A percentile compares a stretch with the other conserved stretches of the same genome.
Evolutionary conservation across 2,113 vertebrate species (phyloP).

Genomic region (Tricholaema leucomelas): DNA sequence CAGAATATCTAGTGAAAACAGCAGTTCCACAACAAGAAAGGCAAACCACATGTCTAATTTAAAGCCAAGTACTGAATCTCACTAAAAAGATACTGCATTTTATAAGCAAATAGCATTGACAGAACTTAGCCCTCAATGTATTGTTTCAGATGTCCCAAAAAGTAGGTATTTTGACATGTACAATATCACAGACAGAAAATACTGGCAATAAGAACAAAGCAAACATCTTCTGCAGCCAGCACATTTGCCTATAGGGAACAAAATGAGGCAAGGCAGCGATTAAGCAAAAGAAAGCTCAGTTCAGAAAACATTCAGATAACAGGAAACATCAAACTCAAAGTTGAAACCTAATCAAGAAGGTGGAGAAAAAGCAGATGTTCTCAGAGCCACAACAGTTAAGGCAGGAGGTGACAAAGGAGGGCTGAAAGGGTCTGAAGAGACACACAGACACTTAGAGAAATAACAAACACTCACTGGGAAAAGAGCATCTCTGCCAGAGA

Average conservation of each 20-base stretch:
- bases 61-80: not conserved
- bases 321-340: not conserved
- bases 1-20: slow-evolving; percentile 3
- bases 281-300: not conserved
- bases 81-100: not conserved
- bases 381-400: not conserved
- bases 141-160: not conserved
- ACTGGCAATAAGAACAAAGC: not conserved
- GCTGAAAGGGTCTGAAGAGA: not conserved
- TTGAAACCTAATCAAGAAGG: not conserved
- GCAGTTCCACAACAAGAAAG: not conserved
- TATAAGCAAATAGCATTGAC: not conserved
- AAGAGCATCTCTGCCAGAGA: not conserved
- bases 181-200: not conserved
- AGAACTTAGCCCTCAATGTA: not conserved
- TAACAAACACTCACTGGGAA: not conserved
- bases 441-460: not conserved
- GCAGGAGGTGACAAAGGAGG: not conserved
- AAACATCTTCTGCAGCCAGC: not conserved
- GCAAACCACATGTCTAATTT: not conserved
- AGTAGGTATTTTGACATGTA: not conserved
- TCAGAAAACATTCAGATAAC: not conserved
- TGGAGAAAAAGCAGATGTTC: not conserved
- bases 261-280: not conserved
- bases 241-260: not conserved